These are phyloP conservation scores for Lasioglossum villosulum DNA, from an alignment of 2,888 invertebrate genomes.

Conservation along the genomic window DNA sequence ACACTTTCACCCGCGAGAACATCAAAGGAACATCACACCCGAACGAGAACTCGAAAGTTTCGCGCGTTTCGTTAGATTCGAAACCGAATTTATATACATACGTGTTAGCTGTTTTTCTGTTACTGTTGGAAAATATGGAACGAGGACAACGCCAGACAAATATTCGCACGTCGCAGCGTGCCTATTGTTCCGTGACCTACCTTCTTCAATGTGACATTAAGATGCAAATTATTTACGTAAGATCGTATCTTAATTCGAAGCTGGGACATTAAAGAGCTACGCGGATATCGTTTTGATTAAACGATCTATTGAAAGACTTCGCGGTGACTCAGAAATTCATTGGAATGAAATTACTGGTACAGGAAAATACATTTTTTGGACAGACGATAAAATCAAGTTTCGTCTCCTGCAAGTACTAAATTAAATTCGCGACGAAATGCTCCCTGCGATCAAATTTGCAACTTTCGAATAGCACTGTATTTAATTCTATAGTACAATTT, in stretches of 20 bases:
- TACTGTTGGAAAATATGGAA: neutral
- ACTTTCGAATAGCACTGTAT: neutral
- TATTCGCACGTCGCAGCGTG: neutral
- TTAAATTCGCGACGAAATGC: too few relatives aligned
- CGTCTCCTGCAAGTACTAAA: too few relatives aligned
- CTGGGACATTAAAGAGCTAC: neutral
- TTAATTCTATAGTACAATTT: neutral
- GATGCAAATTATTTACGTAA: slow-evolving; percentile 12
- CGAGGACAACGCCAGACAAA: neutral
- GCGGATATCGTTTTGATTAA: neutral
- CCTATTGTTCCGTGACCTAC: slow-evolving; percentile 2
- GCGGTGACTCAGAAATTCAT: neutral
- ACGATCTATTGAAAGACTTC: neutral
- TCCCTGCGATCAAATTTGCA: too few relatives aligned
- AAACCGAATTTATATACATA: neutral
- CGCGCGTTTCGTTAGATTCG: neutral
- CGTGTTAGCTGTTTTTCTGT: neutral
- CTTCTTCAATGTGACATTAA: slow-evolving; percentile 7
- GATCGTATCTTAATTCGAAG: neutral
- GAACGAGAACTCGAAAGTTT: neutral
- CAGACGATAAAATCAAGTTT: neutral
- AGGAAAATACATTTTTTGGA: neutral
- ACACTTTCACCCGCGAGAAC: slow-evolving; percentile 27
- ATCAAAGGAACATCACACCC: slow-evolving; percentile 1
- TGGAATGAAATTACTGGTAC: neutral